phyloP scores from a whole-genome alignment of 1,140 invertebrate genomes.

The Xylocopa sonorina region DNA sequence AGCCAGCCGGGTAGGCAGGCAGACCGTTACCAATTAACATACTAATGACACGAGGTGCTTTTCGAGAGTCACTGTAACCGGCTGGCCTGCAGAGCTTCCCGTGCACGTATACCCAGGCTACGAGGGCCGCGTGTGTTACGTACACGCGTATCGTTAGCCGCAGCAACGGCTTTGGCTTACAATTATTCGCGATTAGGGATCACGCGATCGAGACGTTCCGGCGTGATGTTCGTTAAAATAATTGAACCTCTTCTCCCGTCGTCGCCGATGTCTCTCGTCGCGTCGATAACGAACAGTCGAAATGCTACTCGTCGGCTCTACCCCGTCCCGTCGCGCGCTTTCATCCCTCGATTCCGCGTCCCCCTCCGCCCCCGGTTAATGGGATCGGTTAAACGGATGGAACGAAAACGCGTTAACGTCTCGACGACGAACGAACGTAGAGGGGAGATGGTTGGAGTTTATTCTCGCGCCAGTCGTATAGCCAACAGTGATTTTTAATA shows the following conservation, averaged over 20 bases:
- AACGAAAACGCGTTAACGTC: constrained; percentile 21
- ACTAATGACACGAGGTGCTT: constrained; percentile 72
- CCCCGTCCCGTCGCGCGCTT: background rate
- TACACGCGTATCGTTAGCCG: constrained; percentile 9
- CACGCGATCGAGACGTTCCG: constrained; percentile 46
- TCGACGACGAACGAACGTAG: background rate
- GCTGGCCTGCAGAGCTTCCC: constrained; percentile 32
- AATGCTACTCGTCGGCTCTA: background rate
- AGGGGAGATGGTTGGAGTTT: background rate
- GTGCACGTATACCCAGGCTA: background rate
- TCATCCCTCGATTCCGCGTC: background rate
- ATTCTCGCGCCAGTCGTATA: constrained; percentile 12
- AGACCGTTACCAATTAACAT: constrained; percentile 72
- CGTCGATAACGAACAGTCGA: constrained; percentile 24
- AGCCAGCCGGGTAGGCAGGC: constrained; percentile 60
- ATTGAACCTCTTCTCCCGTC: background rate
- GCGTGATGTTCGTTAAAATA: constrained; percentile 25
- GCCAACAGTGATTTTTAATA: constrained; percentile 35
- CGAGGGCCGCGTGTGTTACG: too few relatives aligned
- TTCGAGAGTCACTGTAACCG: constrained; percentile 67
- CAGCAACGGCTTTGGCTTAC: constrained; percentile 18
- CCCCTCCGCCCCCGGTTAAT: too few relatives aligned
- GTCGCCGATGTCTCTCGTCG: constrained; percentile 1
- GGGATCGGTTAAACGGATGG: constrained; percentile 11
- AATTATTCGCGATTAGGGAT: constrained; percentile 50